Evolutionary conservation across 1,140 invertebrate species (phyloP).

Genomic region (Anastrepha obliqua): DNA sequence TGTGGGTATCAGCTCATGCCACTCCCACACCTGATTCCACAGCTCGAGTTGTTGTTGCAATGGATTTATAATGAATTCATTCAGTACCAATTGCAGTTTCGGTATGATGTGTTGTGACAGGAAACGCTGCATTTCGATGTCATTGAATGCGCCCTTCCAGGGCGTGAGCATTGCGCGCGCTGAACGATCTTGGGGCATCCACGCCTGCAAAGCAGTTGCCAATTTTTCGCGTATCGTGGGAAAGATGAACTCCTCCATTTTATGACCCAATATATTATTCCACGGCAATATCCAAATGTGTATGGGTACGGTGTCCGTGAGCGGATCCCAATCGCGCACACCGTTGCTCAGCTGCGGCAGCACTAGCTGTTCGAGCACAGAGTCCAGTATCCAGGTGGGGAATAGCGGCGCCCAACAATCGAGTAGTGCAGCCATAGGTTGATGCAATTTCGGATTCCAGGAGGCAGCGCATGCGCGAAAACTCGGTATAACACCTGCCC

Average conservation of each 20-base stretch:
- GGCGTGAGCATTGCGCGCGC: constrained; percentile 94
- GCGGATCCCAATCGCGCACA: constrained; percentile 95
- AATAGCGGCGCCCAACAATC: constrained; percentile 88
- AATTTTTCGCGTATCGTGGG: constrained; percentile 95
- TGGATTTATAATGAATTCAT: constrained; percentile 88
- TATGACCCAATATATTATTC: constrained; percentile 76
- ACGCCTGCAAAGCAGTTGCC: constrained; percentile 88
- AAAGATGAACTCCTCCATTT: constrained; percentile 88
- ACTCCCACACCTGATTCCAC: constrained; percentile 92
- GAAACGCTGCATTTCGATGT: constrained; percentile 89
- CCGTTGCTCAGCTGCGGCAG: constrained; percentile 86
- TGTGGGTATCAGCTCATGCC: constrained; percentile 86
- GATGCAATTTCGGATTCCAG: constrained; percentile 86
- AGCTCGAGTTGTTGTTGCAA: constrained; percentile 83
- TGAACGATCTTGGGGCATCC: constrained; percentile 95
- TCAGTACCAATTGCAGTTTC: constrained; percentile 86
- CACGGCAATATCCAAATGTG: constrained; percentile 98
- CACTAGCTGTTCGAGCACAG: constrained; percentile 88
- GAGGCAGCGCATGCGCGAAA: constrained; percentile 72
- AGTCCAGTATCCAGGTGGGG: constrained; percentile 88
- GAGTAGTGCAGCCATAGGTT: constrained; percentile 86
- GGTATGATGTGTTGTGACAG: constrained; percentile 93
- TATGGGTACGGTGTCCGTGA: constrained; percentile 94
- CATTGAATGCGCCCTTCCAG: constrained; percentile 91
- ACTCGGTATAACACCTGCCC: constrained; percentile 92